Base-by-base conservation (phyloP, 2,888 invertebrate species). In the Empis stercorea region DNA sequence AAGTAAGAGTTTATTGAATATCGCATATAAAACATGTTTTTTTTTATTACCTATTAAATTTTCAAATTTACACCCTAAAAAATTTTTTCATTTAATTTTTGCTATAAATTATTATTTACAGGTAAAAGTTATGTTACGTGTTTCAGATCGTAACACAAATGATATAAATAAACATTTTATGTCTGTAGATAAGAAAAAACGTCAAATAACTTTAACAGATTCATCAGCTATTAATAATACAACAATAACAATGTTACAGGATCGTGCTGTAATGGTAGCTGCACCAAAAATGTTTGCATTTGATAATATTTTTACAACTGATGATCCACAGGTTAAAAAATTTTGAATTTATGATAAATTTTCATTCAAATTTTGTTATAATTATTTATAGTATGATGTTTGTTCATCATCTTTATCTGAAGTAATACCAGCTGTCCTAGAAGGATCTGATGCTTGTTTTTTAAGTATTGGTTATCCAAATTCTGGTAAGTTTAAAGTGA, bases 201-300 rank as follows among this genome's bases (percentile, higher is more conserved):
- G 92, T 61, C 94, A 94, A 71, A 87, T 89, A 54, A 94, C 92
- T 50, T 73, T 95, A 48, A 84, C 86, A 58, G 94, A 95, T 71
- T 87, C 89, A 6, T 75, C 76, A 7, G 59, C 60, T 38, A 14
- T 14, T 9, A 40, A 20, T 10, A 27, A 7, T 14, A 57, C 54
- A 23, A 56, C 59, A 32, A n/a, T n/a, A n/a, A 50, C 70, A 15
- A 91, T 89, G 50, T 84, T 87, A 3, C 88, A 87, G 61, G 89
- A 89, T 62, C 73, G 91, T 51, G 78, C 86, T 53, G 85, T 88
- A 10, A 88, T 87, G 52, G 88, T 92, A n/a, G 86, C 89, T 0
- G 93, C 94, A 0, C 95, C 96, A 0, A 96, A 95, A 72, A 94
- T 95, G 92, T 96, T 95, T 69, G 93, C 93, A 14, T 95, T 95